These are phyloP conservation scores for Cardiocondyla obscurior DNA, from an alignment of 1,140 invertebrate genomes.

Conservation along the genomic window DNA sequence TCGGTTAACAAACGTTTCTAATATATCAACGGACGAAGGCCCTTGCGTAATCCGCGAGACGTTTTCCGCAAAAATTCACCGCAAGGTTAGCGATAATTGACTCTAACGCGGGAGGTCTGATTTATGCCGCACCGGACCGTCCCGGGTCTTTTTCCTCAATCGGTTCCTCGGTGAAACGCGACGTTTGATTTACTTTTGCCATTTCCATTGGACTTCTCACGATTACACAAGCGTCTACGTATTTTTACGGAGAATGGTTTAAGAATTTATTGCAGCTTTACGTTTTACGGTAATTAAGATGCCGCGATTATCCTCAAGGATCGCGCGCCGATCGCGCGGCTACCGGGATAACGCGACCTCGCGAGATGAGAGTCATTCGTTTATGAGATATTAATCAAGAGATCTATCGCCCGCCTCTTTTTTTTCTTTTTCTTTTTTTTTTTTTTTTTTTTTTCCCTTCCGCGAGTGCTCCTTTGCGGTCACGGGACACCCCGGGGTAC, in stretches of 20 bases:
- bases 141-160: not conserved
- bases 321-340: not conserved
- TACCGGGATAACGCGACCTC: not conserved
- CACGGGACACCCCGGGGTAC: constrained; percentile 70
- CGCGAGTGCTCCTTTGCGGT: constrained; percentile 77
- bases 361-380: not conserved
- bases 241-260: not conserved
- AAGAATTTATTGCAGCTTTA: not conserved
- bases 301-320: not conserved
- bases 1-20: not conserved
- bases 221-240: not conserved
- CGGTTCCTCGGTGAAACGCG: not conserved
- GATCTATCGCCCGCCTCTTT: constrained; percentile 45
- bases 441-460: no score
- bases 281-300: not conserved
- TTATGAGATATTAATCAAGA: constrained; percentile 60
- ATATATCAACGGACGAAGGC: not conserved
- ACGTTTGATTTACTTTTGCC: not conserved
- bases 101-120: not conserved
- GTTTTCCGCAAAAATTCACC: not conserved
- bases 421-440: no score
- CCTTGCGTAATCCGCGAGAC: not conserved
- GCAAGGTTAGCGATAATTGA: not conserved
- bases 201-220: not conserved
- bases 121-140: not conserved